Evolutionary conservation across 2,113 vertebrate species (phyloP).

Genomic region (Ptilorrhoa leucosticta): DNA sequence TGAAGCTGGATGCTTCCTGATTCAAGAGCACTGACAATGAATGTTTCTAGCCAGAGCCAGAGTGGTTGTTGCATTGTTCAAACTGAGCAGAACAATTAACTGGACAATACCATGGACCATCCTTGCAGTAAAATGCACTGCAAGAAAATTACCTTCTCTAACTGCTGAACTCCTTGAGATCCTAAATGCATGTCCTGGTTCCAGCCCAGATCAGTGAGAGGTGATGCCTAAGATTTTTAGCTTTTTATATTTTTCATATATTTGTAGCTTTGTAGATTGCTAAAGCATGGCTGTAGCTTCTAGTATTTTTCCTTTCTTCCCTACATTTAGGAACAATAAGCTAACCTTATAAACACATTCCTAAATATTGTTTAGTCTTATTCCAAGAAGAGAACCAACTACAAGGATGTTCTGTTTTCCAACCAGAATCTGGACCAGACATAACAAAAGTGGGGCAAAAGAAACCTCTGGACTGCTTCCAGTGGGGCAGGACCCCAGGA

Average conservation of each 20-base stretch:
- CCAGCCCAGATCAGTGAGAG: not conserved
- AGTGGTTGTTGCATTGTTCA: not conserved
- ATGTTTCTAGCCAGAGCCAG: not conserved
- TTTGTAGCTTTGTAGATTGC: not conserved
- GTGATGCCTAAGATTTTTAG: not conserved
- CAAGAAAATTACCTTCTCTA: not conserved
- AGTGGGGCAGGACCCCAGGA: not conserved
- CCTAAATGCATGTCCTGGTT: not conserved
- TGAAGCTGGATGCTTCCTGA: not conserved
- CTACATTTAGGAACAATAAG: no score
- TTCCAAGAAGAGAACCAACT: not conserved
- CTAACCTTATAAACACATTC: no score
- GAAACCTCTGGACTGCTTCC: not conserved
- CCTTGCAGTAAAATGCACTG: not conserved
- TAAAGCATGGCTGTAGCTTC: not conserved
- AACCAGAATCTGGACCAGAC: not conserved
- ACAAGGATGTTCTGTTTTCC: not conserved
- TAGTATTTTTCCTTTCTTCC: not conserved
- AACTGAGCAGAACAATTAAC: not conserved
- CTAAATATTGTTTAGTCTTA: no score
- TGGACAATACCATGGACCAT: not conserved
- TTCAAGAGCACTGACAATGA: not conserved
- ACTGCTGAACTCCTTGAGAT: not conserved
- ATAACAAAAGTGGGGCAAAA: not conserved
- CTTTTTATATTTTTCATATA: not conserved